Evolutionary conservation across 2,113 vertebrate genomes (phyloP).

Genomic region (Python bivittatus): DNA sequence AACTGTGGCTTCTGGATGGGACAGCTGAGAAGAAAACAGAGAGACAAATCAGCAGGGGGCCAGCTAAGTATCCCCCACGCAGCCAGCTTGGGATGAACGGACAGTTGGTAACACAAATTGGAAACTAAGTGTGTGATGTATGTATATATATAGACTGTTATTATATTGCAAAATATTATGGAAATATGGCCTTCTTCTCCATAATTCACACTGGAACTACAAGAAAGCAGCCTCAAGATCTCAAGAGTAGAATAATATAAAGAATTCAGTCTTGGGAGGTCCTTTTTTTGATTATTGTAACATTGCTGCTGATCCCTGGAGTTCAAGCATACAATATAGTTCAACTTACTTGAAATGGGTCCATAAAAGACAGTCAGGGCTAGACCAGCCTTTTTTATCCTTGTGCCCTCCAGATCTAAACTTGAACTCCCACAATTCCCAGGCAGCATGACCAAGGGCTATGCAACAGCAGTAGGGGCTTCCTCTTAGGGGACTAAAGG

Average conservation of each 20-base stretch:
- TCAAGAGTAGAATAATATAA: neutral
- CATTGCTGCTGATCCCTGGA: neutral
- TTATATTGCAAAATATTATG: slow-evolving; percentile 19
- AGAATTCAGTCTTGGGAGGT: neutral
- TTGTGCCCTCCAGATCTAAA: neutral
- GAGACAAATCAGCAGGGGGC: slow-evolving; percentile 68
- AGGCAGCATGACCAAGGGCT: neutral
- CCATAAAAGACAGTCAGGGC: neutral
- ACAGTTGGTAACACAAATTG: slow-evolving; percentile 32
- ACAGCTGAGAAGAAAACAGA: slow-evolving; percentile 84
- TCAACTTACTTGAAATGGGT: neutral
- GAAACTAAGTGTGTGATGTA: slow-evolving; percentile 31
- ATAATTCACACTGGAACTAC: neutral
- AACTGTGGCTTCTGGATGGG: slow-evolving; percentile 73
- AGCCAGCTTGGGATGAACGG: slow-evolving; percentile 27
- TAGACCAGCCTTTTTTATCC: neutral
- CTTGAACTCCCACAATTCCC: neutral
- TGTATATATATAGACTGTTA: neutral
- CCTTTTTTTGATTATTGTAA: neutral
- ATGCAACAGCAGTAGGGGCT: neutral
- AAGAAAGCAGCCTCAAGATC: neutral
- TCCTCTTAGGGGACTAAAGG: neutral
- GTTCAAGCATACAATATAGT: neutral
- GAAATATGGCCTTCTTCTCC: slow-evolving; percentile 1
- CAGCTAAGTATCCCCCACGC: slow-evolving; percentile 1